Conservation (phyloP, 1,140 invertebrate species). For the Argopecten irradians region DNA sequence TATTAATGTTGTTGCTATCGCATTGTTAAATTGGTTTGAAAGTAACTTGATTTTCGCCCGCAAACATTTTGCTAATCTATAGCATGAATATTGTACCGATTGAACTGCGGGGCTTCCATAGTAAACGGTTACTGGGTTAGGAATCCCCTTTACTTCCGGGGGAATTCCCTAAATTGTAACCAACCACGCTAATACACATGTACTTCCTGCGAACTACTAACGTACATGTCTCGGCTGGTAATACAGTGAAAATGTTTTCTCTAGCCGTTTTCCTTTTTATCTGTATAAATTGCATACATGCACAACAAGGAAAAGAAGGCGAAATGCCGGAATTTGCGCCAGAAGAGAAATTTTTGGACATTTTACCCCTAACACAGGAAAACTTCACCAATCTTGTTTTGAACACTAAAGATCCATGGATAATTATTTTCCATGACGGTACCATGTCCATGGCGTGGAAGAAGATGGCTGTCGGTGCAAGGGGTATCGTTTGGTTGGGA, state of each 20-base stretch:
- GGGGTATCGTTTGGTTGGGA: constrained; percentile 66
- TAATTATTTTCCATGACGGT: constrained; percentile 66
- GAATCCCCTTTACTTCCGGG: background rate
- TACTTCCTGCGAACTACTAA: constrained; percentile 23
- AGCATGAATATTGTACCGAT: too few relatives aligned
- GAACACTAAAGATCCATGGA: constrained; percentile 63
- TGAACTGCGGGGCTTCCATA: constrained; percentile 24
- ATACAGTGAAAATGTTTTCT: background rate
- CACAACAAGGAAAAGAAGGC: constrained; percentile 33
- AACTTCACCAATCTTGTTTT: constrained; percentile 65
- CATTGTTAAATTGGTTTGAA: too few relatives aligned
- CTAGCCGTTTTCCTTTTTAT: background rate
- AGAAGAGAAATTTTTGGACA: constrained; percentile 54
- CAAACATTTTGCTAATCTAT: too few relatives aligned
- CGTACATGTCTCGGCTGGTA: background rate
- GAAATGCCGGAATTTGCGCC: constrained; percentile 36
- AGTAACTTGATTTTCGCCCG: too few relatives aligned
- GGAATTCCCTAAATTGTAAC: constrained; percentile 26
- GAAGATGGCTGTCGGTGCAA: constrained; percentile 59
- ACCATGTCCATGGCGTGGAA: constrained; percentile 61
- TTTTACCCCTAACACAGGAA: constrained; percentile 59
- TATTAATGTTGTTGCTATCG: too few relatives aligned
- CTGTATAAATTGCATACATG: background rate
- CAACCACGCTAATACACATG: constrained; percentile 52
- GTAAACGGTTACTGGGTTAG: background rate